Evolutionary conservation across 2,113 vertebrate species (phyloP), one percentile per base, ranked within the genome.

Genomic region (Otis tarda): DNA sequence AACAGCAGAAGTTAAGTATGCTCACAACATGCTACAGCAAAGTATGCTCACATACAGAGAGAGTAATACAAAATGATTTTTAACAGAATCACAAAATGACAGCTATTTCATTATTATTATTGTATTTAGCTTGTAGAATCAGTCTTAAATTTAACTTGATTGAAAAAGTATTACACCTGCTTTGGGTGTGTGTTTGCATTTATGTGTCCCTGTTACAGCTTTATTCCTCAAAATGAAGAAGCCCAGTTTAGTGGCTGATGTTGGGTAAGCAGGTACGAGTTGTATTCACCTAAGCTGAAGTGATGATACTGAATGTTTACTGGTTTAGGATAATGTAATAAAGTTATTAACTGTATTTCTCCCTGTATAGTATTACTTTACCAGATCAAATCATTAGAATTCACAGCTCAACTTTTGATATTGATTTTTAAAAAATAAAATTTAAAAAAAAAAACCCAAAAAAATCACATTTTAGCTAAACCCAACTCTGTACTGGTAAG

Each of bases 21-120:
- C 83, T 96, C 52, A 94, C 73, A 61, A 73, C 88, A 88, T 90
- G 90, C 94, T 94, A 95, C 81, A 95, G 87, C 95, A 83, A 93
- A 80, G 82, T 90, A 88, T 95, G 90, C 88, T 95, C 83, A 86
- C 93, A 43, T 68, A 95, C 87, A 94, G 75, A 92, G 76, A 82
- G 82, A 75, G 41, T 43, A 85, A 85, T 50, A 96, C 69, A 95
- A 86, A 64, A 43, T 43, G 41, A 43, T 43, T 43, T 43, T 76
- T 61, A 71, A 74, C 30, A 77, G 30, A 91, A 70, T 91, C 56
- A 87, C 88, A 94, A 8, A 90, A 23, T 27, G 39, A 75, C 33
- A 95, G 45, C 9, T 71, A 30, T 82, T 68, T 69, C 31, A 57
- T 76, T 65, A 77, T 14, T 55, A 76, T 33, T 71, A 86, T 2